Evolutionary conservation across 2,888 invertebrate species (phyloP).

Genomic region (Epirrhoe tristata): DNA sequence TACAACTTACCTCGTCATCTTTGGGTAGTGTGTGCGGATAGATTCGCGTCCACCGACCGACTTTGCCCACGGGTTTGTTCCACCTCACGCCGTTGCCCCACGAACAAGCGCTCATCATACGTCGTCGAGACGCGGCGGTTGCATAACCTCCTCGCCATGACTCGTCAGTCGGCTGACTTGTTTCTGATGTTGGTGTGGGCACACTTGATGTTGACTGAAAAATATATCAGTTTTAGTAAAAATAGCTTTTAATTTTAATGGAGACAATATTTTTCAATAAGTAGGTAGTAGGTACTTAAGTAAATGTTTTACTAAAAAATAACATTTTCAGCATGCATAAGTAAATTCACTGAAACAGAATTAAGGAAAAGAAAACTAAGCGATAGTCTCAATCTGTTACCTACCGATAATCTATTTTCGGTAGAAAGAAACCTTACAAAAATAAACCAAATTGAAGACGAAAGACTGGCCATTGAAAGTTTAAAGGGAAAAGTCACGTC

Average conservation of each 20-base stretch:
- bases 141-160: slow-evolving; percentile 77
- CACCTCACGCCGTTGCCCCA: slow-evolving; percentile 92
- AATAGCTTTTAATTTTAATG: no score
- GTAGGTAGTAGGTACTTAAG: no score
- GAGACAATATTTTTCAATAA: no score
- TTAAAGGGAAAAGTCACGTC: background rate
- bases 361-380: no score
- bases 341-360: no score
- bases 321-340: no score
- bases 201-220: slow-evolving; percentile 60
- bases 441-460: background rate
- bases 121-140: slow-evolving; percentile 74
- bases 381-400: no score
- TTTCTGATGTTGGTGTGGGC: slow-evolving; percentile 42
- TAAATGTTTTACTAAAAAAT: no score
- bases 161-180: slow-evolving; percentile 68
- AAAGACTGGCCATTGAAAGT: background rate
- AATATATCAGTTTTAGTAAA: no score
- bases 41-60: slow-evolving; percentile 92
- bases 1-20: slow-evolving; percentile 70
- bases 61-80: slow-evolving; percentile 86
- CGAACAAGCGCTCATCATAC: slow-evolving; percentile 68
- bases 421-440: no score
- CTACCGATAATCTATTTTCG: no score
- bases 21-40: slow-evolving; percentile 86